A percentile compares a stretch with the other conserved stretches of the same genome.
Evolutionary conservation across 2,888 invertebrate species (phyloP).

Genomic region (Epirrhoe alternata): DNA sequence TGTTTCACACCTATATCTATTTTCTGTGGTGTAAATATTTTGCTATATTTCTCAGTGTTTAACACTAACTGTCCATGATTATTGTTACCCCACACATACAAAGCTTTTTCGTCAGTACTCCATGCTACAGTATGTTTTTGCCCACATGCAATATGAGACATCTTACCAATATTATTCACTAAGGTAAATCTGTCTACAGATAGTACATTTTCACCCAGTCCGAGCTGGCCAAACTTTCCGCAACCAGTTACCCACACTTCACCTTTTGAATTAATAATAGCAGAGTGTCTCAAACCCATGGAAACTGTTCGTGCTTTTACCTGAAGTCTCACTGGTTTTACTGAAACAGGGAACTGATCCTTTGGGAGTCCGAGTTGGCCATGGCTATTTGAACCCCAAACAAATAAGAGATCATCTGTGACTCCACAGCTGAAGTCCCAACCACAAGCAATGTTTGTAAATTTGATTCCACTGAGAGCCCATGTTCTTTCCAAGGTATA

Average conservation of each 20-base stretch:
- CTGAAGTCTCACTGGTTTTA: slow-evolving; percentile 70
- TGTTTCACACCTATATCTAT: slow-evolving; percentile 84
- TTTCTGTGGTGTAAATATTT: slow-evolving; percentile 82
- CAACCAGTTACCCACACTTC: slow-evolving; percentile 87
- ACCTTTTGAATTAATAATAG: slow-evolving; percentile 86
- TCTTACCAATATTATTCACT: slow-evolving; percentile 83
- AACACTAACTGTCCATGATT: slow-evolving; percentile 91
- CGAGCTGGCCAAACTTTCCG: slow-evolving; percentile 89
- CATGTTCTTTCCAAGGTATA: slow-evolving; percentile 86
- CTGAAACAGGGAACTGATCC: slow-evolving; percentile 68
- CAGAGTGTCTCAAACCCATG: slow-evolving; percentile 89
- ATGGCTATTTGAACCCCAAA: slow-evolving; percentile 93
- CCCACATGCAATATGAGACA: slow-evolving; percentile 90
- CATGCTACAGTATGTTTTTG: slow-evolving; percentile 91
- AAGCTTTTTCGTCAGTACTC: slow-evolving; percentile 81
- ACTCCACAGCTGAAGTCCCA: slow-evolving; percentile 93
- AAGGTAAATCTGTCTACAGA: slow-evolving; percentile 75
- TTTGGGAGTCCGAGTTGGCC: slow-evolving; percentile 90
- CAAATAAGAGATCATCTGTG: slow-evolving; percentile 88
- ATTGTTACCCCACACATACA: slow-evolving; percentile 93
- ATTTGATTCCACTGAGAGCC: slow-evolving; percentile 80
- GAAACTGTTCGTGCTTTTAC: slow-evolving; percentile 85
- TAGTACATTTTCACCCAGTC: slow-evolving; percentile 75
- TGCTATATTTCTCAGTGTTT: slow-evolving; percentile 78
- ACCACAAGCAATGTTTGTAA: slow-evolving; percentile 89